Evolutionary conservation across 2,888 invertebrate genomes (phyloP).

Genomic region (Aplocera efformata): DNA sequence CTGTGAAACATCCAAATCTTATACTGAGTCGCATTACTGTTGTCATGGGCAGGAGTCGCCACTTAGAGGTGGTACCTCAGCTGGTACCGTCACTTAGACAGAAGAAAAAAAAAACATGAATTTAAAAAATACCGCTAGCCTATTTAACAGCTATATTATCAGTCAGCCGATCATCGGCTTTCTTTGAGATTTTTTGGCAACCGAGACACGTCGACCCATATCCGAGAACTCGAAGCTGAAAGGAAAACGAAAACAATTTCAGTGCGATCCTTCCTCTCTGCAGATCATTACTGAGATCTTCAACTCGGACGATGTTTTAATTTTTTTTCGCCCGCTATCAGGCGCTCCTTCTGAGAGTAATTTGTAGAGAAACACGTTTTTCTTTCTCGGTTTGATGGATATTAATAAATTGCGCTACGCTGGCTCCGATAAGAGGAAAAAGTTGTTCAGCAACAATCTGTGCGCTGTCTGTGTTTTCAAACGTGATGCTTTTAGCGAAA

Average conservation of each 20-base stretch:
- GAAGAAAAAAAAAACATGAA: too few species aligned
- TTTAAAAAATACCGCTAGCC: too few species aligned
- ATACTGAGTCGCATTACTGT: too few species aligned
- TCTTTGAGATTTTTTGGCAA: slow-evolving; percentile 1
- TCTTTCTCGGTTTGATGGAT: slow-evolving; percentile 43
- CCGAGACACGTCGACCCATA: slow-evolving; percentile 1
- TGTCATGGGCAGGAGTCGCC: too few species aligned
- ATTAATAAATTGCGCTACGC: slow-evolving; percentile 40
- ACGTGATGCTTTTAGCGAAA: slow-evolving; percentile 23
- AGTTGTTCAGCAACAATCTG: slow-evolving; percentile 22
- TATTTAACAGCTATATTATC: too few species aligned
- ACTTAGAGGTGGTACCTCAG: too few species aligned
- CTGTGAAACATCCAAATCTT: too few species aligned
- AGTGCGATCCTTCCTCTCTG: slow-evolving; percentile 47
- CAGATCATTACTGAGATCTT: slow-evolving; percentile 63
- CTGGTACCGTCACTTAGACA: too few species aligned
- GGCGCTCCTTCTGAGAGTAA: slow-evolving; percentile 41
- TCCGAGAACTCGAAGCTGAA: slow-evolving; percentile 30
- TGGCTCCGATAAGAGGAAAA: slow-evolving; percentile 25
- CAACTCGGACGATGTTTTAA: slow-evolving; percentile 50
- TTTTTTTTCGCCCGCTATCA: slow-evolving; percentile 50
- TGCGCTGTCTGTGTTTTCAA: slow-evolving; percentile 12
- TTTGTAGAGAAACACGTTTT: slow-evolving; percentile 46
- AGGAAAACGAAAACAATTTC: slow-evolving; percentile 64
- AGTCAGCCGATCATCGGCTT: too few species aligned